Evolutionary conservation across 2,113 vertebrate genomes (phyloP).

Genomic region (Bujurquina vittata): DNA sequence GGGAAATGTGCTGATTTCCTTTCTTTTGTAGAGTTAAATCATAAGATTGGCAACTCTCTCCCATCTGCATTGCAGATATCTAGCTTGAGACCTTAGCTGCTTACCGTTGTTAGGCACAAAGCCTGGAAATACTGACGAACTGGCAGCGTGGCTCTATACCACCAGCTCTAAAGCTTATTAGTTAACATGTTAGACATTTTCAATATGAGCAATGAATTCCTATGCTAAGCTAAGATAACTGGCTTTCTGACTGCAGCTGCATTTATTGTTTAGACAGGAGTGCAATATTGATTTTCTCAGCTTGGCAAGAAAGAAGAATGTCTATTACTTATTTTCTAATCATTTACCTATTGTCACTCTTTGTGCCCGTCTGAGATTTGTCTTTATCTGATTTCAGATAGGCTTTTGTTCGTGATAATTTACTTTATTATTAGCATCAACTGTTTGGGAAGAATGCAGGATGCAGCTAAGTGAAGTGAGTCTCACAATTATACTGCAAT

Average conservation of each 20-base stretch:
- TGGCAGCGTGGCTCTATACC: neutral
- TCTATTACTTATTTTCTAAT: constrained; percentile 4
- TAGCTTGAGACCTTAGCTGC: neutral
- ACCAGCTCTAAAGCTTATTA: neutral
- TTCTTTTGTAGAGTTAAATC: neutral
- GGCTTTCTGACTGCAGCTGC: neutral
- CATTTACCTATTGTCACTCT: neutral
- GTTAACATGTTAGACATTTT: neutral
- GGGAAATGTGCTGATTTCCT: neutral
- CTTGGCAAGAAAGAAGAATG: neutral
- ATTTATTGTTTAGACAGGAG: neutral
- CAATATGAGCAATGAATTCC: neutral
- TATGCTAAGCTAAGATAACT: neutral
- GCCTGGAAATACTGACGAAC: neutral
- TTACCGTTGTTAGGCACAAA: neutral
- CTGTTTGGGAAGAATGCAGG: neutral
- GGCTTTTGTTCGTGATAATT: neutral
- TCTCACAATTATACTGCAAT: neutral
- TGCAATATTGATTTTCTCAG: constrained; percentile 1
- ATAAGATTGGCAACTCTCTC: neutral
- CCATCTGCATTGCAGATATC: neutral
- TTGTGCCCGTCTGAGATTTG: neutral
- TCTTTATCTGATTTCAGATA: neutral
- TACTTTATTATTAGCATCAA: neutral
- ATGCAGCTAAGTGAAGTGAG: neutral